Percentiles rank a stretch among this genome's conserved stretches.
These are phyloP conservation scores for Boloria euphrosyne DNA, from an alignment of 2,888 invertebrate genomes.

Conservation along the genomic window DNA sequence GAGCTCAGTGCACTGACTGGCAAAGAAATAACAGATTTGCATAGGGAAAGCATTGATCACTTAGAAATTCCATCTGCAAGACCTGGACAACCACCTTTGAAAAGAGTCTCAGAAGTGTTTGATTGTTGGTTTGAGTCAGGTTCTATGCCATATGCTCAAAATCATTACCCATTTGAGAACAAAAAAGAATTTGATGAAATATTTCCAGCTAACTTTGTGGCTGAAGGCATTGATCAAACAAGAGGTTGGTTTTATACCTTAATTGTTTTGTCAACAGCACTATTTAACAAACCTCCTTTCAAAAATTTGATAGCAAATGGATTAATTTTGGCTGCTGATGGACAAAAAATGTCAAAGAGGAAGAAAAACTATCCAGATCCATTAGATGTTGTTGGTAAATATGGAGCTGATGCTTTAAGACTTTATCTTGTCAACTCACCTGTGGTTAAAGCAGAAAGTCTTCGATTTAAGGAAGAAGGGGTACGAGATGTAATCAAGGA, in stretches of 20 bases:
- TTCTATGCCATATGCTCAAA: conserved; percentile 99
- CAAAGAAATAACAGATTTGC: conserved; percentile 92
- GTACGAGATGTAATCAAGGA: conserved; percentile 98
- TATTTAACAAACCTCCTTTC: conserved; percentile 98
- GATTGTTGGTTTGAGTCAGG: conserved; percentile 99
- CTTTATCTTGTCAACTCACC: conserved; percentile 99
- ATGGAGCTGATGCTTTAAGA: conserved; percentile 98
- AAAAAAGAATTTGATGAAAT: conserved; percentile 92
- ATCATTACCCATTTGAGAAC: conserved; percentile 98
- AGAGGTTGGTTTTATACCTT: conserved; percentile 99
- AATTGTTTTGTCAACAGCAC: conserved; percentile 96
- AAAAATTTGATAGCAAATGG: conserved; percentile 99
- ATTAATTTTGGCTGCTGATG: conserved; percentile 96
- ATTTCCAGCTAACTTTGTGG: conserved; percentile 99
- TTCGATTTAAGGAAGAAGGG: conserved; percentile 98
- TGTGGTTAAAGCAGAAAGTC: conserved; percentile 97
- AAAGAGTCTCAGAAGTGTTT: conserved; percentile 96
- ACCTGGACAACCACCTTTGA: conserved; percentile 91
- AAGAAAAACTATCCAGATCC: conserved; percentile 99
- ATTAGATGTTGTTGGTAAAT: conserved; percentile 92
- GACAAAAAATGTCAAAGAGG: conserved; percentile 99
- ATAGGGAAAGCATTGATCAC: conserved; percentile 96
- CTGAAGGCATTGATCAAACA: conserved; percentile 99
- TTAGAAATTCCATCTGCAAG: conserved; percentile 95
- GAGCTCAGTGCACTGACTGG: conserved; percentile 94